Evolutionary conservation across 2,113 vertebrate species (phyloP).

Genomic region (Blennius ocellaris): DNA sequence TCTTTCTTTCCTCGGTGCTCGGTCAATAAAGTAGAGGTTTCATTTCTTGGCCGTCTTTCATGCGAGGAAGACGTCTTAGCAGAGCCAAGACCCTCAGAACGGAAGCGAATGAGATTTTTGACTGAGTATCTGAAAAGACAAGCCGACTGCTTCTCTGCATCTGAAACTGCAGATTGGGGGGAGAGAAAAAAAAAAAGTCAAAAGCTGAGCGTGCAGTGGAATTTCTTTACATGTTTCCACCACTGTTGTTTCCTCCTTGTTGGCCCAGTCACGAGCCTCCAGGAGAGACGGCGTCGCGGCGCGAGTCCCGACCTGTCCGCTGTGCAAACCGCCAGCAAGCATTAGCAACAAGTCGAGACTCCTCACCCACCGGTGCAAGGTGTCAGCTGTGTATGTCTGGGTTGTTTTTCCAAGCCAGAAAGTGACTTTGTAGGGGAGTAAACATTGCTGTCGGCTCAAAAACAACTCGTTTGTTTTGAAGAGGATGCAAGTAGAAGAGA

Average conservation of each 20-base stretch:
- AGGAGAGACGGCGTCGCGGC: slow-evolving; percentile 1
- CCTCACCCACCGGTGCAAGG: slow-evolving; percentile 29
- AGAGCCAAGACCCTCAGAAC: slow-evolving; percentile 32
- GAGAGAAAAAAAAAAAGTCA: slow-evolving; percentile 23
- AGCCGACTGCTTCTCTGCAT: slow-evolving; percentile 18
- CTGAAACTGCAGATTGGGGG: slow-evolving; percentile 22
- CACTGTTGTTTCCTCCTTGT: slow-evolving; percentile 34
- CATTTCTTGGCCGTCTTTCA: slow-evolving; percentile 34
- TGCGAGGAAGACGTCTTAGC: slow-evolving; percentile 13
- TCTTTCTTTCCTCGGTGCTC: slow-evolving; percentile 44
- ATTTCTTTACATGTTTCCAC: not conserved
- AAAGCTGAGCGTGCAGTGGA: slow-evolving; percentile 19
- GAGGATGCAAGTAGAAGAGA: not conserved
- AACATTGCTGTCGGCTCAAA: slow-evolving; percentile 19
- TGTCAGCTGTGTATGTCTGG: not conserved
- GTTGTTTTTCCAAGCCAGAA: slow-evolving; percentile 8
- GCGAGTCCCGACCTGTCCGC: slow-evolving; percentile 55
- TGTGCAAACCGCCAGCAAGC: slow-evolving; percentile 27
- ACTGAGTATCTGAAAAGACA: slow-evolving; percentile 24
- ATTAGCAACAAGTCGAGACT: slow-evolving; percentile 64
- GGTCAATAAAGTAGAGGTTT: slow-evolving; percentile 27
- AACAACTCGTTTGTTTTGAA: slow-evolving; percentile 9
- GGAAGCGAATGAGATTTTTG: slow-evolving; percentile 2
- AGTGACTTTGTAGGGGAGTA: slow-evolving; percentile 15
- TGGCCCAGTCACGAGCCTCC: slow-evolving; percentile 6